phyloP scores from a whole-genome alignment of 1,140 invertebrate genomes.

The Cydia fagiglandana region DNA sequence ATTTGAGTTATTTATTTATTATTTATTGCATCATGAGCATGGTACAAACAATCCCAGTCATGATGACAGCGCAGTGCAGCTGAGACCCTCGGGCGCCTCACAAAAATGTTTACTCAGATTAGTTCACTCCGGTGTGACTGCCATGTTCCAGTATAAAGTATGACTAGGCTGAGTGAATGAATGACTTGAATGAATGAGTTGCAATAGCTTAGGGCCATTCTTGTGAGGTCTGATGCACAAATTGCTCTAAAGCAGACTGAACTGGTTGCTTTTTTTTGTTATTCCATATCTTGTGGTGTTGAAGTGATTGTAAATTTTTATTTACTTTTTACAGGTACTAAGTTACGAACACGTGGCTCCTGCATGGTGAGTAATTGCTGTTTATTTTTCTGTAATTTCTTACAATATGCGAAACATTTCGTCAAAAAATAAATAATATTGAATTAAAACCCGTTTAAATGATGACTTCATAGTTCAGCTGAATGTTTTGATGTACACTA shows the following conservation, averaged over 20 bases:
- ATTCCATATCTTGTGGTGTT: neutral
- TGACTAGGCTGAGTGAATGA: neutral
- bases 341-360: neutral
- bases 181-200: neutral
- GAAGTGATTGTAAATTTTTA: slow-evolving; percentile 2
- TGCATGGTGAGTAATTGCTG: neutral
- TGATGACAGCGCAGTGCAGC: slow-evolving; percentile 75
- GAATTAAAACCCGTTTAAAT: slow-evolving; percentile 26
- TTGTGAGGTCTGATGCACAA: slow-evolving; percentile 68
- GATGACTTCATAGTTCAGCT: slow-evolving; percentile 58
- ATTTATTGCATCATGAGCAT: slow-evolving; percentile 24
- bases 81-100: slow-evolving; percentile 65
- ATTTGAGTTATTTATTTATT: neutral
- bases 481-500: slow-evolving; percentile 48
- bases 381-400: no score
- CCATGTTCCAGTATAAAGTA: slow-evolving; percentile 15
- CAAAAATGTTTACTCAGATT: slow-evolving; percentile 50
- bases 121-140: slow-evolving; percentile 43
- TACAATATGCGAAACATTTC: no score
- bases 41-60: slow-evolving; percentile 30
- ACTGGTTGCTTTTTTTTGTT: slow-evolving; percentile 35
- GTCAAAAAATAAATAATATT: neutral
- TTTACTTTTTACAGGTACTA: slow-evolving; percentile 38
- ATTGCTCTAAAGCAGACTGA: slow-evolving; percentile 50
- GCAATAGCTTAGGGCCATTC: slow-evolving; percentile 58